Conservation (phyloP, 2,113 vertebrate species). For the Upupa epops region DNA sequence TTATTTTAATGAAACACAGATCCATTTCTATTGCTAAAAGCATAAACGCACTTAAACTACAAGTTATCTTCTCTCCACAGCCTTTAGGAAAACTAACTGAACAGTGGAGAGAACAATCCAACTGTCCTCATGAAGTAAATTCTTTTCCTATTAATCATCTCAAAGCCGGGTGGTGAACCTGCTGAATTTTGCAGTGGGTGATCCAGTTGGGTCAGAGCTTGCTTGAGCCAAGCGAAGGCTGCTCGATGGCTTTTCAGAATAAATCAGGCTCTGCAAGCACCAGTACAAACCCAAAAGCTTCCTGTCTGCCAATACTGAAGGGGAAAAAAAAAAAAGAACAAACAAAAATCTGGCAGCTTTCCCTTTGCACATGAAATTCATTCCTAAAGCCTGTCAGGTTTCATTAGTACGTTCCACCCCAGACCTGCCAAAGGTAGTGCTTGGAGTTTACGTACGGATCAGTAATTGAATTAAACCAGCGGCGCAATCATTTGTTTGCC, state of each 20-base stretch:
- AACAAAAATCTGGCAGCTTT: background rate
- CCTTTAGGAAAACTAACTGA: background rate
- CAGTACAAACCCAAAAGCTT: slow-evolving; percentile 16
- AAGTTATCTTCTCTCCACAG: too few relatives aligned
- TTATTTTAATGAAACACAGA: too few relatives aligned
- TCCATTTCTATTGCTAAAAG: too few relatives aligned
- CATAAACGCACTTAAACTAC: too few relatives aligned
- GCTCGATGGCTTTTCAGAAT: slow-evolving; percentile 41
- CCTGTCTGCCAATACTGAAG: background rate
- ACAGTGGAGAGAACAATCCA: background rate
- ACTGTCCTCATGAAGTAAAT: background rate
- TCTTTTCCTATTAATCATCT: background rate
- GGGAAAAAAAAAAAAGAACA: background rate
- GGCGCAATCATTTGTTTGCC: background rate
- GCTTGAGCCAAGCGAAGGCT: background rate
- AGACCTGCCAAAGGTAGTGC: background rate
- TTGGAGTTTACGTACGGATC: background rate
- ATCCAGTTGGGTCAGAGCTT: too few relatives aligned
- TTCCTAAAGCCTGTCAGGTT: slow-evolving; percentile 3
- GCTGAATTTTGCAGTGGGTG: background rate
- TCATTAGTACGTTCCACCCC: background rate
- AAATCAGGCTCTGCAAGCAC: slow-evolving; percentile 36
- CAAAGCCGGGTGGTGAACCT: background rate
- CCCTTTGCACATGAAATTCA: background rate
- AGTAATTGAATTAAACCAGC: slow-evolving; percentile 18